Evolutionary conservation across 2,797 vertebrate genomes (phyloP).

Genomic region (Cynodonichthys magdalenae): DNA sequence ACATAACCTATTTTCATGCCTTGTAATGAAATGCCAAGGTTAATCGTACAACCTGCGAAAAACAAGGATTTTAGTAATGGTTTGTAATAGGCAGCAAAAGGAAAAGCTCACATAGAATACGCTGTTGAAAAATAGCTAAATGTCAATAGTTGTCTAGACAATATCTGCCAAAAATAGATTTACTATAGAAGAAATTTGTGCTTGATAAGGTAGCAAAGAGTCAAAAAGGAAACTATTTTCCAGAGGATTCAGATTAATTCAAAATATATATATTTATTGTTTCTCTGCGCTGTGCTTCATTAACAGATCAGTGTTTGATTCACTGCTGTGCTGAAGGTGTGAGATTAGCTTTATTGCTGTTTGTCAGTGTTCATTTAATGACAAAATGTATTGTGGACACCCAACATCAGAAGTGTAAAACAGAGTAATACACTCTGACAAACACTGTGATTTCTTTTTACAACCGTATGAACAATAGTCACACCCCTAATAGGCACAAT

Average conservation of each 20-base stretch:
- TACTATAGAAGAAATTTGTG: not conserved
- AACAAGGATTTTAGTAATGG: too few relatives aligned
- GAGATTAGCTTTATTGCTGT: conserved; percentile 6
- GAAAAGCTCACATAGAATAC: not conserved
- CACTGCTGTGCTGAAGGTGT: conserved; percentile 11
- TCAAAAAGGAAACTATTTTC: too few relatives aligned
- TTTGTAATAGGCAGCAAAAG: too few relatives aligned
- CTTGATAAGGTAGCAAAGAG: not conserved
- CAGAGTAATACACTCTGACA: conserved; percentile 39
- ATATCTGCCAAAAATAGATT: not conserved
- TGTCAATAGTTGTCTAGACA: not conserved
- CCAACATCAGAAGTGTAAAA: conserved; percentile 31
- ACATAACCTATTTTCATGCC: too few relatives aligned
- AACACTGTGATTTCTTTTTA: conserved; percentile 45
- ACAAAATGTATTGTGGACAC: conserved; percentile 28
- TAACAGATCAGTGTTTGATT: conserved; percentile 13
- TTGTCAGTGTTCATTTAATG: conserved; percentile 12
- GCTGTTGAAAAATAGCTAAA: not conserved
- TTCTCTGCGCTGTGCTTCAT: not conserved
- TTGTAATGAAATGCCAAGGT: too few relatives aligned
- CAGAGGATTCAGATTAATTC: conserved; percentile 5
- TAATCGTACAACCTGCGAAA: too few relatives aligned
- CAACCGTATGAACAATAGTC: conserved; percentile 59
- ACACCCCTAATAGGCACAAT: conserved; percentile 50
- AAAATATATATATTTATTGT: not conserved